Conservation (phyloP, 2,113 vertebrate species). For the Cariama cristata region DNA sequence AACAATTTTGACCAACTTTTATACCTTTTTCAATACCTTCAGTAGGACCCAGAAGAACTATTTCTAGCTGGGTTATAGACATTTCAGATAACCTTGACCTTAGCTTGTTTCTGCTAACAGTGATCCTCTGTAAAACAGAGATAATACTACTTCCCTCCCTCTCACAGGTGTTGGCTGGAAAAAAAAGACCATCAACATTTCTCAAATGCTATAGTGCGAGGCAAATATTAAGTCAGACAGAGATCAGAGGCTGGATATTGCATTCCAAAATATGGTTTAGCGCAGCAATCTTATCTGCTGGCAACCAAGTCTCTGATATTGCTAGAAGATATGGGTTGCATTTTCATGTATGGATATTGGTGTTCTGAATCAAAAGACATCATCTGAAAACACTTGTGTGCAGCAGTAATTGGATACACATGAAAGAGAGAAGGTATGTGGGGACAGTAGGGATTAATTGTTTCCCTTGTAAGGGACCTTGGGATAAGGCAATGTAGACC, state of each 20-base stretch:
- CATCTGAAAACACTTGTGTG: background rate
- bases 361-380: background rate
- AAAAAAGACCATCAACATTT: background rate
- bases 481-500: background rate
- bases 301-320: background rate
- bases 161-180: constrained; percentile 2
- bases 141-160: background rate
- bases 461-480: background rate
- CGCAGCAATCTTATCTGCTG: background rate
- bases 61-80: background rate
- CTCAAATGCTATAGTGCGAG: background rate
- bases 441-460: background rate
- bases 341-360: background rate
- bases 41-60: background rate
- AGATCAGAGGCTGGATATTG: background rate
- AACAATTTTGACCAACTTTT: background rate
- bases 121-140: background rate
- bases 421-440: background rate
- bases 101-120: background rate
- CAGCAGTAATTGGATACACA: background rate
- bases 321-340: background rate
- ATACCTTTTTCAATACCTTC: background rate
- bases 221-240: background rate
- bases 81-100: constrained; percentile 23
- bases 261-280: background rate